A percentile compares a stretch with the other conserved stretches of the same genome.
Evolutionary conservation across 2,113 vertebrate genomes (phyloP).

Genomic region (Hylia prasina): DNA sequence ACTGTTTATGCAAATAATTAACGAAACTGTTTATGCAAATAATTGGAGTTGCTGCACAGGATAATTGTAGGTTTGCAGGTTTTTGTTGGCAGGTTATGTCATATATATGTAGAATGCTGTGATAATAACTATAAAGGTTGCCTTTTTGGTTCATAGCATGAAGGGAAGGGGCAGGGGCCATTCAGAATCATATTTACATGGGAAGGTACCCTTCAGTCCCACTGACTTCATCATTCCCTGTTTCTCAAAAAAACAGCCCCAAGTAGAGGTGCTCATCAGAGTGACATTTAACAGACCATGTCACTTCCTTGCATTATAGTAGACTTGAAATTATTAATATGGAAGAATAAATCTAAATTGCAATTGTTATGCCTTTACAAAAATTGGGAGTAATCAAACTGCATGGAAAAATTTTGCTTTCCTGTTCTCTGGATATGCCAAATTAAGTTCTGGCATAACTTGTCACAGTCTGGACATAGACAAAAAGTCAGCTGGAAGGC

Average conservation of each 20-base stretch:
- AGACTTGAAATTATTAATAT: neutral
- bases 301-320: neutral
- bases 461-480: neutral
- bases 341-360: neutral
- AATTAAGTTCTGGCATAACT: neutral
- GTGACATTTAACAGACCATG: neutral
- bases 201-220: neutral
- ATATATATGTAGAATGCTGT: neutral
- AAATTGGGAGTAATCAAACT: neutral
- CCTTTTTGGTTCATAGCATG: neutral
- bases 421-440: neutral
- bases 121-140: neutral
- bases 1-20: neutral
- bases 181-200: neutral
- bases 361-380: neutral
- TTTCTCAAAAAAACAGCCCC: neutral
- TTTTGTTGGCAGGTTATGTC: neutral
- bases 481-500: neutral
- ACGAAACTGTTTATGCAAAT: neutral
- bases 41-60: neutral
- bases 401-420: neutral
- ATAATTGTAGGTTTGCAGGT: neutral
- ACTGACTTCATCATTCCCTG: neutral
- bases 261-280: neutral
- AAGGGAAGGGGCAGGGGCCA: neutral